Evolutionary conservation across 2,888 invertebrate genomes (phyloP), one percentile per base, ranked within the genome.

Genomic region (Euzetes globulus): DNA sequence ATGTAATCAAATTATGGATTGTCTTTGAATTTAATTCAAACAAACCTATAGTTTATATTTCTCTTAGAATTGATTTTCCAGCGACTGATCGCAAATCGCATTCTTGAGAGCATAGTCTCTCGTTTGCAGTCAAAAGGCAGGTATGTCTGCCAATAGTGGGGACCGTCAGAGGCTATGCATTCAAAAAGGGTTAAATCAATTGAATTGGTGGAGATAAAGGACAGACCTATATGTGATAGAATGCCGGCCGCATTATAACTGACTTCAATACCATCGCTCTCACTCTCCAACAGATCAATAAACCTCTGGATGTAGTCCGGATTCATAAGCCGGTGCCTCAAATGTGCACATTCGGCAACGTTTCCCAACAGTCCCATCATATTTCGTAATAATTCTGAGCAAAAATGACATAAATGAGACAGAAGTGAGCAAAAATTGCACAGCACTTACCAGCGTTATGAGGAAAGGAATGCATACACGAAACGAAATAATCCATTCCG

Each of bases 241-340:
- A 98, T 95, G 5, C 97, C 95, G 5, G 94, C 94, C 4, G 95
- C 94, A 84, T 95, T 95, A 84, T 96, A 96, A 82, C 93, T 92
- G 76, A 93, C 95, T 87, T 98, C 97, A 79, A 98, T 97, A 63
- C 94, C 95, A 83, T 97, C 96, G 80, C 91, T 91, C 58, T 87
- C 86, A 0, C 91, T 91, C 80, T 91, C 89, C 29, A 98, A 85
- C 70, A 97, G 86, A 75, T 90, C 88, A 76, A 91, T 90, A 78
- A 74, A 80, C 73, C 65, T 52, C 25, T 27, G 17, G 45, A 97
- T 88, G 82, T 93, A 94, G 79, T 90, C 88, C 75, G 88, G 85
- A 76, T 90, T 89, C 91, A 97, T 93, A 72, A 98, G 86, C 78
- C 90, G 87, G 5, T 88, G 87, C 33, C 97, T 87, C 25, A 98